A percentile compares a stretch with the other conserved stretches of the same genome.
Conservation (phyloP, 35 echinoderm and acorn worm genomes). For the Chiridota heheva region DNA sequence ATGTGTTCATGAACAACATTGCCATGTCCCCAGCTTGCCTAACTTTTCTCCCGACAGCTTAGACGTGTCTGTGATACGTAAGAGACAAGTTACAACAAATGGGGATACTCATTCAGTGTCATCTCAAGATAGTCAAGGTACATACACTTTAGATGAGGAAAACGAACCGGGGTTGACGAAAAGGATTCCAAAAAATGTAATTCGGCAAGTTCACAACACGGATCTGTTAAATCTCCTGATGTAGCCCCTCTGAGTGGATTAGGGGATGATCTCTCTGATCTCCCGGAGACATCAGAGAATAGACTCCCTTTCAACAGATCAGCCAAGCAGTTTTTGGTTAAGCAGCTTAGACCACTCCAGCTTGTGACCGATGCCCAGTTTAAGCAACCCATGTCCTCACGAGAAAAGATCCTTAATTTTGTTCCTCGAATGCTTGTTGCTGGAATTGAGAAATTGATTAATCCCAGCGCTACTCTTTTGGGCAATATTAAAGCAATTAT, state of each 20-base stretch:
- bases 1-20: constrained; percentile 32
- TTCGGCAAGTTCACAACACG: too few species aligned
- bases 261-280: background rate
- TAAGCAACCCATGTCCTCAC: constrained; percentile 36
- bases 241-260: background rate
- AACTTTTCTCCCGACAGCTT: constrained; percentile 94
- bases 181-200: too few species aligned
- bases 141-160: constrained; percentile 75
- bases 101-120: constrained; percentile 30
- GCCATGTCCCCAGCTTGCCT: constrained; percentile 31
- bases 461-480: constrained; percentile 44
- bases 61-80: constrained; percentile 60
- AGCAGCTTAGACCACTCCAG: constrained; percentile 60
- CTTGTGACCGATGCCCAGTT: constrained; percentile 22
- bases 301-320: constrained; percentile 32
- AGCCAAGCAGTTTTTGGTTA: constrained; percentile 63
- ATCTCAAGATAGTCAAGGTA: constrained; percentile 68
- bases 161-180: constrained; percentile 11
- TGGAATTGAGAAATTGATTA: constrained; percentile 74
- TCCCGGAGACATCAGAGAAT: background rate
- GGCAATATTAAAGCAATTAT: constrained; percentile 25
- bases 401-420: constrained; percentile 70
- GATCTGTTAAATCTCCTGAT: too few species aligned
- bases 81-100: constrained; percentile 19
- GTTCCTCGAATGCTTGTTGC: constrained; percentile 63